These are phyloP conservation scores for Teleogryllus occipitalis DNA, from an alignment of 1,140 invertebrate genomes.

Conservation along the genomic window DNA sequence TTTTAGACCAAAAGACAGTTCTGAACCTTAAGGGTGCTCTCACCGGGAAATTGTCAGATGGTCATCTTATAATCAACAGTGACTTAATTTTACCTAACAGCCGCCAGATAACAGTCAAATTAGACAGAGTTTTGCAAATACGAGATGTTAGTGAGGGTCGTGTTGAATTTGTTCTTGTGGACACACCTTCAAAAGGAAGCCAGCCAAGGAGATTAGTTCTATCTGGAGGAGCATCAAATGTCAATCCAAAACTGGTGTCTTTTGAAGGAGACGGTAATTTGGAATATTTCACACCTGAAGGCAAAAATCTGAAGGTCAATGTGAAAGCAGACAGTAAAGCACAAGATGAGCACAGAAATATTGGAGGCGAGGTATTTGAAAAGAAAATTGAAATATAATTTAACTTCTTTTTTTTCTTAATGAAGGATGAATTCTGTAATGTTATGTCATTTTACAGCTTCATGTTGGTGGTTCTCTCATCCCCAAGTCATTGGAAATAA, in stretches of 20 bases:
- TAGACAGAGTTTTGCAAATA: slow-evolving; percentile 11
- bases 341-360: slow-evolving; percentile 7
- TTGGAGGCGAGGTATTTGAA: slow-evolving; percentile 9
- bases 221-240: slow-evolving; percentile 24
- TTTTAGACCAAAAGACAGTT: slow-evolving; percentile 41
- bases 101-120: slow-evolving; percentile 6
- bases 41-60: slow-evolving; percentile 29
- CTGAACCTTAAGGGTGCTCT: slow-evolving; percentile 25
- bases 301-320: slow-evolving; percentile 20
- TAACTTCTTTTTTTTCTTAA: background rate
- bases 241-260: slow-evolving; percentile 19
- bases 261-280: slow-evolving; percentile 25
- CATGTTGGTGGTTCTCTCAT: background rate
- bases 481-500: background rate
- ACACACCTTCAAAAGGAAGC: background rate
- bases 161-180: background rate
- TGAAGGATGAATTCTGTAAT: too few species aligned
- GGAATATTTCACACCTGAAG: slow-evolving; percentile 17
- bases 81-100: slow-evolving; percentile 49
- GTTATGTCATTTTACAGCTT: background rate
- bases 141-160: slow-evolving; percentile 10
- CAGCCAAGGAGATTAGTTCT: slow-evolving; percentile 21
- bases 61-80: slow-evolving; percentile 37
- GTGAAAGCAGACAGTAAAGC: background rate
- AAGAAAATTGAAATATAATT: background rate